These are phyloP conservation scores for Cinclus cinclus DNA, from an alignment of 2,113 vertebrate genomes.

Conservation along the genomic window DNA sequence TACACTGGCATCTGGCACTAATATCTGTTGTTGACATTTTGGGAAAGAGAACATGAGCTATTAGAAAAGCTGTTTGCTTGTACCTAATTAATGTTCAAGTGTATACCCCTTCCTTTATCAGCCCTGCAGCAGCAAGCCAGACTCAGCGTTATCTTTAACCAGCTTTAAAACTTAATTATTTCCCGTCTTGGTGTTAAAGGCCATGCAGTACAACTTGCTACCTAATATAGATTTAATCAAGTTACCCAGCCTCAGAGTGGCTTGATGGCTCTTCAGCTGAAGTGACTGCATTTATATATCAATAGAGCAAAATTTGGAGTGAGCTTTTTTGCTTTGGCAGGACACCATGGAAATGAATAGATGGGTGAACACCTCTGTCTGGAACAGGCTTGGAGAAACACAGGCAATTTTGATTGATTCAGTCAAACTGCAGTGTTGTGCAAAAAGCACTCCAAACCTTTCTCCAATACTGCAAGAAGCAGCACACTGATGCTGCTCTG, in stretches of 20 bases:
- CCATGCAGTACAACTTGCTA: conserved; percentile 45
- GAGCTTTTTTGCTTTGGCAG: neutral
- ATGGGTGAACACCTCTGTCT: neutral
- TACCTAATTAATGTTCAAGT: conserved; percentile 81
- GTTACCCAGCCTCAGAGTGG: conserved; percentile 53
- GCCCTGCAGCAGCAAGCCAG: conserved; percentile 67
- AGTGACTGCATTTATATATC: conserved; percentile 28
- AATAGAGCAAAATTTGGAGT: neutral
- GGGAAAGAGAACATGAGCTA: conserved; percentile 79
- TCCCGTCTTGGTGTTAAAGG: conserved; percentile 70
- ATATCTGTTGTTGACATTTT: conserved; percentile 84
- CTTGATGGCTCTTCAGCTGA: conserved; percentile 56
- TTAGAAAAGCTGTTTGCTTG: conserved; percentile 84
- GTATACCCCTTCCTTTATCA: conserved; percentile 76
- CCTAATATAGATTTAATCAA: conserved; percentile 66
- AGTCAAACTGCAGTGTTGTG: neutral
- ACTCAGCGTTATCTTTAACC: conserved; percentile 75
- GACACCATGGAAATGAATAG: neutral
- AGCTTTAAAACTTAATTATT: conserved; percentile 82
- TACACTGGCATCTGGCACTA: conserved; percentile 78
- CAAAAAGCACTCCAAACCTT: conserved; percentile 4
- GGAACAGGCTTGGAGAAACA: neutral
- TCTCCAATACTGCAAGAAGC: neutral
- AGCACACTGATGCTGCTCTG: neutral
- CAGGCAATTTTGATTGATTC: neutral